Base-by-base conservation (phyloP, 2,888 invertebrate species). In the Boloria selene region DNA sequence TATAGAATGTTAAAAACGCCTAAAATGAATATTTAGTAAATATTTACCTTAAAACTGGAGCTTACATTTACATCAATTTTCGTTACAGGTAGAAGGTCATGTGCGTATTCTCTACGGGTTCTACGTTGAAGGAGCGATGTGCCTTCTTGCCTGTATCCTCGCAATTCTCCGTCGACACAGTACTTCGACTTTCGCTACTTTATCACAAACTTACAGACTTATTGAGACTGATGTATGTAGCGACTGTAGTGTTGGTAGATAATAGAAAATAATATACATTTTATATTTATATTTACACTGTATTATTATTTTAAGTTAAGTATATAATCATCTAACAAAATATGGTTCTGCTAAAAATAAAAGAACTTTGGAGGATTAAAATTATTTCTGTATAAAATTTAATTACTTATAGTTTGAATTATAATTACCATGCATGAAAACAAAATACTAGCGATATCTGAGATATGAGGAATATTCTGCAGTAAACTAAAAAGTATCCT, bases 71-170 rank as follows among this genome's bases (percentile, higher is more conserved):
- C n/a, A 31, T 22, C n/a, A 13, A 13, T 26, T 44, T 16, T 51
- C 50, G 22, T 70, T 61, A 22, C 80, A 90, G 88, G 94, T 94
- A 31, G 84, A 89, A 58, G 93, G 93, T 3, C 85, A 93, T 74
- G 88, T 94, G 14, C 88, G 95, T 14, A 87, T 95, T 26, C 77
- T 94, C 3, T 95, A 95, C 79, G 95, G 93, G 0, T 77, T 95
- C 22, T 96, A 95, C 84, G 89, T 95, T 66, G 95, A 95, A 76
- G 93, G 95, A 52, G 95, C 94, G 1, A 94, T 95, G 75, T 89
- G 93, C 10, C 84, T 95, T 51, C 91, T 95, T 0, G 93, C 95
- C 0, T 90, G 94, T 44, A 90, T 93, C 0, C 87, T 95, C 22
- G 94, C 94, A 0, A 84, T 94, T 1, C 75, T 95, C 31, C 93